Conservation (phyloP, 2,797 vertebrate genomes). For the Schizopygopsis malacanthus region DNA sequence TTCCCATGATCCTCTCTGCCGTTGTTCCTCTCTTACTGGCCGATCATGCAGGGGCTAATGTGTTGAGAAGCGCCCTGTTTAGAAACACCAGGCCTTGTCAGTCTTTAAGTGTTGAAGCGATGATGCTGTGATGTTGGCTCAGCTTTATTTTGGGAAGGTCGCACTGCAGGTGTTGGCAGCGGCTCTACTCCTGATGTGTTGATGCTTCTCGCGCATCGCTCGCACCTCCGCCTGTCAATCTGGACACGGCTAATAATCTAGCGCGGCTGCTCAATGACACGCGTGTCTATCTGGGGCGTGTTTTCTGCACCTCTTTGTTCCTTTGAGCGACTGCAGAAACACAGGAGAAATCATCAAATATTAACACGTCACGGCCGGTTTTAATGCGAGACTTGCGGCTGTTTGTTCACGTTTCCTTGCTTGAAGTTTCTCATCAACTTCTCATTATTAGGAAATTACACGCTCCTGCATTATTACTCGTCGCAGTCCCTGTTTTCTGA, state of each 20-base stretch:
- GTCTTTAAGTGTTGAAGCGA: background rate
- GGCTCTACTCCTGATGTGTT: conserved; percentile 28
- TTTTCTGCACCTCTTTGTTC: conserved; percentile 15
- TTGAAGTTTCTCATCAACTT: conserved; percentile 54
- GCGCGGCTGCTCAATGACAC: background rate
- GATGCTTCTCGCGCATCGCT: conserved; percentile 39
- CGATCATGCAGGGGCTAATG: background rate
- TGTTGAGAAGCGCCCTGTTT: background rate
- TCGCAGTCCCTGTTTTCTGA: conserved; percentile 38
- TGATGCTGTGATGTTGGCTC: background rate
- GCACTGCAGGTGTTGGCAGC: conserved; percentile 19
- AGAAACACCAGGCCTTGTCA: background rate
- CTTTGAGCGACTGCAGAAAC: background rate
- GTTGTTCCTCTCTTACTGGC: background rate
- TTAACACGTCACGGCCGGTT: conserved; percentile 45
- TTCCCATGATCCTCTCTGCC: conserved; percentile 18
- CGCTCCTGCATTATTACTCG: conserved; percentile 38
- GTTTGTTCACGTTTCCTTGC: conserved; percentile 45
- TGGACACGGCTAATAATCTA: conserved; percentile 31
- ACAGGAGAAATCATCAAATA: conserved; percentile 54
- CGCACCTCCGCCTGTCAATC: conserved; percentile 49
- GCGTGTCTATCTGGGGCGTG: background rate
- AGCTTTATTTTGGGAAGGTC: conserved; percentile 9
- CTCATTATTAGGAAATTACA: conserved; percentile 52
- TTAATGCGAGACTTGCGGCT: conserved; percentile 50